Base-by-base conservation (phyloP, 2,113 vertebrate genomes). In the Indri indri region DNA sequence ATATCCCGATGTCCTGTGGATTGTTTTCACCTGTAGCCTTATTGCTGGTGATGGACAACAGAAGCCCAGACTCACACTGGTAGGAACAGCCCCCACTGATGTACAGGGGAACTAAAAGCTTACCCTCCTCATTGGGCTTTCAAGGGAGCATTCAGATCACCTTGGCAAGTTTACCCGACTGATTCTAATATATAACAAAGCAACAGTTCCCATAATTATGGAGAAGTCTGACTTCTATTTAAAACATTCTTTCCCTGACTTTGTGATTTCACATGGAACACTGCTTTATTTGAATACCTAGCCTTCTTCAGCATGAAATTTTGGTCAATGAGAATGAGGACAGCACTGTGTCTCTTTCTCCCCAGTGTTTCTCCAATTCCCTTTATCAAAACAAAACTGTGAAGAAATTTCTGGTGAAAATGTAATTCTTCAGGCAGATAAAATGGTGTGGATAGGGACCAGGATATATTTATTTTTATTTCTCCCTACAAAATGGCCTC, bases 131-230 rank as follows among this genome's bases (percentile, higher is more conserved):
- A 25, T 0, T 54, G 89, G 42, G 16, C 30, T 85, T 59, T 50
- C 40, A 84, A 57, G 66, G 54, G 37, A 84, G 13, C 30, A 77
- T 50, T 71, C 27, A 63, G 25, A 30, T 90, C n/a, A 45, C 70
- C 32, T 70, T 70, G 45, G 37, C 23, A 18, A 42, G 6, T 76
- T 57, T 57, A 74, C 14, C 54, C 86, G 34, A 84, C 7, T 40
- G 87, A 96, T 30, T 89, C 63, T 66, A 92, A 89, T 23, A 4
- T 34, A 25, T 92, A 65, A 66, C n/a, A 88, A n/a, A 85, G 73
- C 34, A 88, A 65, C 22, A 57, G 52, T 84, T 18, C 22, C 22
- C 30, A 71, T 37, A 13, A 23, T 77, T 85, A 68, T 11, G 37
- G 50, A 77, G 59, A 88, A 77, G 17, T 92, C 54, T 57, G 16